These are phyloP conservation scores for Agriopis aurantiaria DNA, from an alignment of 2,888 invertebrate species.

Conservation along the genomic window DNA sequence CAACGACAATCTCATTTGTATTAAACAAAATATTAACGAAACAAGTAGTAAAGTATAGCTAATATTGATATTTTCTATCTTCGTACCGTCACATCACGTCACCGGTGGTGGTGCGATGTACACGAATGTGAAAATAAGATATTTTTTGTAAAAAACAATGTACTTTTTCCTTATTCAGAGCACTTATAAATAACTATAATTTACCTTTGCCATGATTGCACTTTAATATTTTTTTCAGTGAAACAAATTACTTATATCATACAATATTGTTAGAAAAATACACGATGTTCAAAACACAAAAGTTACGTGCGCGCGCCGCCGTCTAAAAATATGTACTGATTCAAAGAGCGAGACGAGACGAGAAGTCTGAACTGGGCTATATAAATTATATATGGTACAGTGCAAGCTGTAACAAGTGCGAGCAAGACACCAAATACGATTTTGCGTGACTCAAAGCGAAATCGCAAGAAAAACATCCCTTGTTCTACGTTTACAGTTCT, in stretches of 20 bases:
- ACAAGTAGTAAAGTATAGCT: slow-evolving; percentile 21
- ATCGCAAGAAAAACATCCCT: slow-evolving; percentile 40
- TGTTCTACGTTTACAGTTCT: slow-evolving; percentile 22
- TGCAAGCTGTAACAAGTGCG: slow-evolving; percentile 24
- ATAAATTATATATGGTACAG: slow-evolving; percentile 76
- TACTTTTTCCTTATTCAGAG: background rate
- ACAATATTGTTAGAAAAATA: slow-evolving; percentile 69
- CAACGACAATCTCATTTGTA: background rate
- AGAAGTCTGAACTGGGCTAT: slow-evolving; percentile 45
- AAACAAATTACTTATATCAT: slow-evolving; percentile 55
- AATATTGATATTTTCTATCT: slow-evolving; percentile 44
- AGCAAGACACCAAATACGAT: slow-evolving; percentile 34
- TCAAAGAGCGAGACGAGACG: slow-evolving; percentile 41
- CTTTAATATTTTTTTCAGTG: slow-evolving; percentile 46
- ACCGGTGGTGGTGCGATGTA: slow-evolving; percentile 67
- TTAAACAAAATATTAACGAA: background rate
- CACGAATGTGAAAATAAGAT: slow-evolving; percentile 48
- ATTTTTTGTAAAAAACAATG: slow-evolving; percentile 30
- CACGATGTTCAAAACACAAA: slow-evolving; percentile 44
- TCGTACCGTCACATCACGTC: slow-evolving; percentile 58
- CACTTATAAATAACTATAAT: slow-evolving; percentile 20
- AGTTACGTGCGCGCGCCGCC: slow-evolving; percentile 61
- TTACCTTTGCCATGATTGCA: slow-evolving; percentile 80
- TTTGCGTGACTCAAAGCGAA: slow-evolving; percentile 22
- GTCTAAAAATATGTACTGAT: slow-evolving; percentile 80